A percentile compares a stretch with the other conserved stretches of the same genome.
These are phyloP conservation scores for Scrobipalpa costella DNA, from an alignment of 2,888 invertebrate species.

Conservation along the genomic window DNA sequence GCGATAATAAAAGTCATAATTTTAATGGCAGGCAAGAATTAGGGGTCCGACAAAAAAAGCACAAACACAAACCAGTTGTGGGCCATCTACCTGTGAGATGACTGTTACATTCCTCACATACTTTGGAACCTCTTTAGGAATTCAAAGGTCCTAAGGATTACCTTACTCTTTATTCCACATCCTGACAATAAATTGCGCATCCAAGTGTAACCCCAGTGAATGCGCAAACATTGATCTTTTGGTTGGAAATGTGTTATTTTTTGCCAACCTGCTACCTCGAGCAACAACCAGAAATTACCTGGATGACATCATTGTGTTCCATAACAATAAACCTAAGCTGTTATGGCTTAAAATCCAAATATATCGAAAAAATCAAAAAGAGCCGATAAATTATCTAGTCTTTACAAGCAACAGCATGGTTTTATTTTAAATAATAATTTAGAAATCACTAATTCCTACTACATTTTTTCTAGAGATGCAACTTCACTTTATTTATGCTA, in stretches of 20 bases:
- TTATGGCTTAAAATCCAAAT: neutral
- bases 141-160: conserved; percentile 17
- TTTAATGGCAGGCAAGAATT: conserved; percentile 30
- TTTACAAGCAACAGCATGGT: no score
- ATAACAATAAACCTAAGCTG: neutral
- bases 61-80: conserved; percentile 43
- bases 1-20: conserved; percentile 19
- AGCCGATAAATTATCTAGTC: no score
- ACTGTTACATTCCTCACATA: conserved; percentile 49
- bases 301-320: neutral
- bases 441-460: no score
- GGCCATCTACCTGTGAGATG: conserved; percentile 46
- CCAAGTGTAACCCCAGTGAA: conserved; percentile 12
- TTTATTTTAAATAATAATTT: no score
- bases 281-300: conserved; percentile 9
- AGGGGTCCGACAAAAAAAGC: conserved; percentile 34
- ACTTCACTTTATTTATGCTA: neutral
- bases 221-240: conserved; percentile 19
- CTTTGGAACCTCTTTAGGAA: conserved; percentile 26
- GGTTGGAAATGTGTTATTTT: conserved; percentile 9
- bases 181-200: conserved; percentile 25
- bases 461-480: neutral
- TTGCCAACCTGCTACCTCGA: conserved; percentile 15
- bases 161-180: neutral
- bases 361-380: neutral